These are phyloP conservation scores for Nothura maculosa DNA, from an alignment of 2,797 vertebrate genomes.

Conservation along the genomic window DNA sequence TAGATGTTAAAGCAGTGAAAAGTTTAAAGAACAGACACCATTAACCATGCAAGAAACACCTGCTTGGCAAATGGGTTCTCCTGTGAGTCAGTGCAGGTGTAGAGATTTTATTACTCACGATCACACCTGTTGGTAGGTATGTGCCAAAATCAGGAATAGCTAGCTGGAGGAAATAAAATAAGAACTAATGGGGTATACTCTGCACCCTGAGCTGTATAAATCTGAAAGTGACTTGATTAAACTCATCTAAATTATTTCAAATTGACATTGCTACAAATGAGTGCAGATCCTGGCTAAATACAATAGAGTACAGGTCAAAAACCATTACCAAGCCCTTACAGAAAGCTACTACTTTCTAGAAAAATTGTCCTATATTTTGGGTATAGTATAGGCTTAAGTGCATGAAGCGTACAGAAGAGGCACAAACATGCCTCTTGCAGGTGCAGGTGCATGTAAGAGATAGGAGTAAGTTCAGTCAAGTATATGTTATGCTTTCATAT, in stretches of 20 bases:
- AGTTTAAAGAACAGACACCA: slow-evolving; percentile 28
- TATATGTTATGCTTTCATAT: slow-evolving; percentile 1
- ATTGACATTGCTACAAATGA: background rate
- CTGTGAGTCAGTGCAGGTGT: slow-evolving; percentile 68
- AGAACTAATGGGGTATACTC: background rate
- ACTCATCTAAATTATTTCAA: slow-evolving; percentile 19
- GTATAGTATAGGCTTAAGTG: background rate
- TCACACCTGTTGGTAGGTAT: slow-evolving; percentile 42
- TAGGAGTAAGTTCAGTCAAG: background rate
- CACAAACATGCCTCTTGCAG: background rate
- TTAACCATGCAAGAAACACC: slow-evolving; percentile 58
- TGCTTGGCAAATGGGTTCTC: slow-evolving; percentile 58
- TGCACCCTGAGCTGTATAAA: background rate
- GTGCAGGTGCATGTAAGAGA: background rate
- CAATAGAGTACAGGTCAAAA: background rate
- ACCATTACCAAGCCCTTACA: background rate
- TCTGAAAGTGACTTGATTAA: background rate
- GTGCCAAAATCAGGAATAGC: slow-evolving; percentile 55
- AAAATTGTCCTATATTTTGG: background rate
- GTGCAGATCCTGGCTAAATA: background rate
- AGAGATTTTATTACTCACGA: slow-evolving; percentile 64
- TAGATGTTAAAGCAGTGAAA: slow-evolving; percentile 16
- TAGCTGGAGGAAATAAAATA: slow-evolving; percentile 37
- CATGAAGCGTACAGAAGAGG: background rate
- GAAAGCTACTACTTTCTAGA: background rate